Conservation (phyloP, 1,140 invertebrate species). For the Dreissena polymorpha region DNA sequence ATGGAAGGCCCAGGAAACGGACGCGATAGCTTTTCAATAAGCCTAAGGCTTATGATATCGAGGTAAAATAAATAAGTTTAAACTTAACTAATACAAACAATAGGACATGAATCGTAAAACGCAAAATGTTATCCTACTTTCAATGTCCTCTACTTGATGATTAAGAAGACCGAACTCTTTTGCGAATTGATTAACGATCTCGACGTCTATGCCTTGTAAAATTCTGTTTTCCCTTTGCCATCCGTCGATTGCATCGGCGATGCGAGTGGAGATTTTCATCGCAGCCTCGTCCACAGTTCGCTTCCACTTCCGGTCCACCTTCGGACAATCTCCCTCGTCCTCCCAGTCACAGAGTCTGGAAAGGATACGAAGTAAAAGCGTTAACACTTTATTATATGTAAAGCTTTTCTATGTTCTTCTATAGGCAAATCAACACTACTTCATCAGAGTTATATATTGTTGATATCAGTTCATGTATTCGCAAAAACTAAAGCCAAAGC, state of each 20-base stretch:
- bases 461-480: no score
- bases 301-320: conserved; percentile 27
- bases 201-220: conserved; percentile 6
- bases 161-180: conserved; percentile 29
- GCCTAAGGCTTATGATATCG: no score
- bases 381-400: no score
- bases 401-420: no score
- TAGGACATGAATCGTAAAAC: no score
- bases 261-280: conserved; percentile 22
- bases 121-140: conserved; percentile 8
- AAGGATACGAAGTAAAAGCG: not conserved
- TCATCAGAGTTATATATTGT: no score
- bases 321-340: not conserved
- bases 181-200: conserved; percentile 27
- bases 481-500: no score
- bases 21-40: no score
- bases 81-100: no score
- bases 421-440: no score
- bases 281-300: conserved; percentile 20
- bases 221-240: conserved; percentile 31
- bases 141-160: conserved; percentile 34
- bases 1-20: no score
- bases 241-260: conserved; percentile 7
- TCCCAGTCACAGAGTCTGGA: conserved; percentile 32
- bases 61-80: no score